Evolutionary conservation across 2,888 invertebrate genomes (phyloP), one percentile per base, ranked within the genome.

Genomic region (Papilio elwesi): DNA sequence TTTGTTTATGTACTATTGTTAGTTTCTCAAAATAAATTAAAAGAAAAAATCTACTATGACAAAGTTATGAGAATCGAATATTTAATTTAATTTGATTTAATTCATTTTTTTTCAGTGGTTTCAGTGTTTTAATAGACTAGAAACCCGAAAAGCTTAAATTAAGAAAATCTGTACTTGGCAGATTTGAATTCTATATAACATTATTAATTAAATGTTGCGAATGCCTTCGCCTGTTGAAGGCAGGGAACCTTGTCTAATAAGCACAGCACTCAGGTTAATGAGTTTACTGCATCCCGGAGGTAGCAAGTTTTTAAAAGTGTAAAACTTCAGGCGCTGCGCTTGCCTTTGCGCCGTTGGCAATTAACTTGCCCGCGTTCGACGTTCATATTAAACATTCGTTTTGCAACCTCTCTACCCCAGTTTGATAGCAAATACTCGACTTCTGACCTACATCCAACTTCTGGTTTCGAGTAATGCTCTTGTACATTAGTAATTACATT

Each of bases 261-360:
- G 87, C 86, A 81, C 81, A 84, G 86, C 88, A 89, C 90, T 90
- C 87, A 82, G 83, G 85, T 86, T 91, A 92, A 92, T 90, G 89
- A 92, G 91, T 91, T 91, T 88, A 88, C 87, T 87, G 87, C 90
- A 87, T 90, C 86, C 83, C 84, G 81, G 74, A 78, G 77, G 79
- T 15, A 15, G 59, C 75, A 86, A 90, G 84, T 90, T 92, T 90
- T 87, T 87, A 88, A 90, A 90, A 90, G 87, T 87, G 85, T 84
- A 85, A 81, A 83, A 85, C 83, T 85, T 83, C 84, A 82, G 85
- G 84, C 86, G 83, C 86, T 85, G 80, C 75, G 78, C 78, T 77
- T 83, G 81, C 82, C 85, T 83, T 83, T 82, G 83, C 83, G 81
- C 82, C 82, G 85, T 82, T 81, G 81, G 87, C 88, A 89, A 91